Base-by-base conservation (phyloP, 2,888 invertebrate genomes). In the Protonemura montana region DNA sequence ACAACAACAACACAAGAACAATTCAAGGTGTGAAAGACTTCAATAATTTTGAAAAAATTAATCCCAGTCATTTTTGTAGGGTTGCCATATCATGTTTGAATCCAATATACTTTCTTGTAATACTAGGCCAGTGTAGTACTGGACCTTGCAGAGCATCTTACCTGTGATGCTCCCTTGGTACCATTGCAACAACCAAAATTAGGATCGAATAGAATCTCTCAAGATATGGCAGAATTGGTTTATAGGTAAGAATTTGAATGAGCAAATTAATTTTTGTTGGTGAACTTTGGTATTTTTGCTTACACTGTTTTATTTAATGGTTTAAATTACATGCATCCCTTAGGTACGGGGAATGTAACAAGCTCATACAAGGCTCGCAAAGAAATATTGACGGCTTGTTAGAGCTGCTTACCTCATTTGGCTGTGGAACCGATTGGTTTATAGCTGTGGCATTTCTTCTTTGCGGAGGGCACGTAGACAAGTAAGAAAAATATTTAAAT, bases 391-490 rank as follows among this genome's bases (percentile, higher is more conserved):
- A 84, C 16, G 76, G 27, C 29, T 76, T 84, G 59, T 2, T 76
- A 27, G 27, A 84, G 21, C 27, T 59, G 1, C 21, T 28, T 27
- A 28, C 28, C 42, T 10, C 59, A 6, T 76, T 5, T 21, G 28
- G 27, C 28, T 10, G 27, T n/a, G 21, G n/a, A 5, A 0, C 13
- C 21, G 84, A 82, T 21, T 85, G 86, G 26, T 87, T 87, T 42
- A 3, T 87, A 1, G 87, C 86, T 13, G 83, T 87, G 5, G 76
- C 87, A 5, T 88, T 88, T 76, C 84, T 88, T 2, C 59, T 88
- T 10, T 88, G 87, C 85, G 85, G 86, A 84, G 88, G 88, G 10
- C 86, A 86, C 76, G 21, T 87, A 13, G 87, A 88, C 76, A 84
- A 76, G 84, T 88, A 83, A 85, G 87, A 59, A 59, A 59, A 59